Conservation (phyloP, 2,797 vertebrate genomes). For the Scarus forsteni region DNA sequence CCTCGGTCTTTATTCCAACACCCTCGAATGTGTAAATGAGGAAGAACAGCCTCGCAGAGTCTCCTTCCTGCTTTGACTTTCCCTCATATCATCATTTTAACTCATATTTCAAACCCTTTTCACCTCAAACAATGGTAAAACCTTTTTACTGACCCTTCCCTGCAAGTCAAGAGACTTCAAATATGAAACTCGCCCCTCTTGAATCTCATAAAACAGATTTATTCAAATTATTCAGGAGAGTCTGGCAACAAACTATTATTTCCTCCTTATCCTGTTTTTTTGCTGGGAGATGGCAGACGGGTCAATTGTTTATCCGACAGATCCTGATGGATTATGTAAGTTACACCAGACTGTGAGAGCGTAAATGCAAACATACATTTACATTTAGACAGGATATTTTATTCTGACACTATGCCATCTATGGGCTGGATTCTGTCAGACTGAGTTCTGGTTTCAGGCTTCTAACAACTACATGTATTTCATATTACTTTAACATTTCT, state of each 20-base stretch:
- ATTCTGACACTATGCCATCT: background rate
- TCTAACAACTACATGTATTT: conserved; percentile 1
- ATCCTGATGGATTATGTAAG: conserved; percentile 13
- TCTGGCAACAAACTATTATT: conserved; percentile 17
- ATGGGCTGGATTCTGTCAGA: background rate
- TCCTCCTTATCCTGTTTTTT: background rate
- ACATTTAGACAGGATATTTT: conserved; percentile 64
- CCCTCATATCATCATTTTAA: conserved; percentile 26
- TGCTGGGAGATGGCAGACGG: background rate
- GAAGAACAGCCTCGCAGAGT: background rate
- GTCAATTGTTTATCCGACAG: conserved; percentile 23
- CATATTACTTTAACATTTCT: background rate
- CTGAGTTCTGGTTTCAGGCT: background rate
- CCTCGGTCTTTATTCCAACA: background rate
- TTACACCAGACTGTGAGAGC: background rate
- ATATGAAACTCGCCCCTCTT: background rate
- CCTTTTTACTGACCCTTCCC: conserved; percentile 16
- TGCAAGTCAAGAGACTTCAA: background rate
- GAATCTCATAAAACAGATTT: conserved; percentile 4
- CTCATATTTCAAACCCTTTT: conserved; percentile 18
- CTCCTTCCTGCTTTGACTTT: conserved; percentile 21
- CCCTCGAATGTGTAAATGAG: conserved; percentile 19
- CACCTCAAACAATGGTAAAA: conserved; percentile 38
- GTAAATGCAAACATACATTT: conserved; percentile 52
- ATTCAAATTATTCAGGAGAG: conserved; percentile 1